A percentile compares a stretch with the other conserved stretches of the same genome.
phyloP scores from a whole-genome alignment of 2,888 invertebrate genomes.

The Volucella inflata region DNA sequence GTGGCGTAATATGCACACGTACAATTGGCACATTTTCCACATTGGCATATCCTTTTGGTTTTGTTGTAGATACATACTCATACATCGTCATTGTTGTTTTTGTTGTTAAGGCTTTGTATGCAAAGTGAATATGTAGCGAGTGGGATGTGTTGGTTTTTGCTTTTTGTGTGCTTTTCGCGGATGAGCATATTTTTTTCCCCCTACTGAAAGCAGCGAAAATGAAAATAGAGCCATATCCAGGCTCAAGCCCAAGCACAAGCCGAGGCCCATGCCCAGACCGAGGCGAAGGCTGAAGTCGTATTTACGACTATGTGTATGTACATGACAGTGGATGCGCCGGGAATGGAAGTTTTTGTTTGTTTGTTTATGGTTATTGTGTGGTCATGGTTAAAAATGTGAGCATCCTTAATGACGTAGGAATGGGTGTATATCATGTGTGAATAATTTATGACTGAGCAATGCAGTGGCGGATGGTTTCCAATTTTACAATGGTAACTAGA shows the following conservation, averaged over 20 bases:
- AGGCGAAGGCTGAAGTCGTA: too few relatives aligned
- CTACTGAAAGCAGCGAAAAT: constrained; percentile 48
- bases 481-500: too few relatives aligned
- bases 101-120: constrained; percentile 39
- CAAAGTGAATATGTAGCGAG: constrained; percentile 6
- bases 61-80: not conserved
- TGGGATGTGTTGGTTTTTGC: constrained; percentile 6
- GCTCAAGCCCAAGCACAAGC: constrained; percentile 18
- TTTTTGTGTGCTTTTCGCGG: constrained; percentile 43
- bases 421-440: constrained; percentile 53
- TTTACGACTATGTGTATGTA: constrained; percentile 15
- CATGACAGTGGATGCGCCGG: not conserved
- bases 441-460: constrained; percentile 57
- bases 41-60: constrained; percentile 17
- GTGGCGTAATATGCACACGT: constrained; percentile 52
- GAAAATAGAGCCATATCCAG: constrained; percentile 35
- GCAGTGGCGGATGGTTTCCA: constrained; percentile 11
- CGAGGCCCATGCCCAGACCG: constrained; percentile 33
- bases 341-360: constrained; percentile 30
- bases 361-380: constrained; percentile 69
- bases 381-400: constrained; percentile 42
- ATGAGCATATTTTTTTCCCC: constrained; percentile 62
- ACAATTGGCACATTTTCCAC: constrained; percentile 68
- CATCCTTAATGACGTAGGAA: too few relatives aligned
- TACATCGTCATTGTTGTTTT: constrained; percentile 22